Conservation (phyloP, 1,140 invertebrate species). For the Ctenoplectra terminalis region DNA sequence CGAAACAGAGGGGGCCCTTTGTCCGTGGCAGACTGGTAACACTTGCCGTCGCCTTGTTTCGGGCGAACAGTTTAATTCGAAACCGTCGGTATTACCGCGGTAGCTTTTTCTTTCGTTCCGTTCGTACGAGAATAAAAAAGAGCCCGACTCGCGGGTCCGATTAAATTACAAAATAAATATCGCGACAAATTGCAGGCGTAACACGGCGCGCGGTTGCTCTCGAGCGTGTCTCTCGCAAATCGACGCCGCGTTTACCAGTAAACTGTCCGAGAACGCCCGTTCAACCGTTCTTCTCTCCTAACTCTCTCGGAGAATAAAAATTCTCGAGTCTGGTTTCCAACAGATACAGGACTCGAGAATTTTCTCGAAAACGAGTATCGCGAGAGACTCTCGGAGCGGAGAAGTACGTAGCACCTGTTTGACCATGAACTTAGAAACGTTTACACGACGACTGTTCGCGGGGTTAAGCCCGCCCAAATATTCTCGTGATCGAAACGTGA, state of each 20-base stretch:
- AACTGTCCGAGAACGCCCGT: too few species aligned
- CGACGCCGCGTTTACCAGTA: too few species aligned
- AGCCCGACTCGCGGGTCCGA: too few species aligned
- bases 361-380: too few species aligned
- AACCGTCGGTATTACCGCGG: not conserved
- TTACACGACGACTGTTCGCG: not conserved
- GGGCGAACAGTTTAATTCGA: slow-evolving; percentile 14
- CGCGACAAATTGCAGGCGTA: not conserved
- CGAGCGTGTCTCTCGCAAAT: too few species aligned
- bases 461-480: slow-evolving; percentile 35
- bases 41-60: not conserved
- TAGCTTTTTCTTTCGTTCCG: too few species aligned
- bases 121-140: not conserved
- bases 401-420: not conserved
- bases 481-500: slow-evolving; percentile 55
- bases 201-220: too few species aligned
- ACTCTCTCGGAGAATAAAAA: too few species aligned
- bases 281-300: too few species aligned
- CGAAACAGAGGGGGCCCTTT: not conserved
- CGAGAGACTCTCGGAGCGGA: too few species aligned
- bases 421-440: slow-evolving; percentile 30
- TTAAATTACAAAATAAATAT: slow-evolving; percentile 8
- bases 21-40: slow-evolving; percentile 13
- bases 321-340: too few species aligned
- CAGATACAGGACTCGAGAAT: too few species aligned